Percentiles rank a stretch among this genome's conserved stretches.
These are phyloP conservation scores for Agrotis clavis DNA, from an alignment of 2,888 invertebrate species.

Conservation along the genomic window DNA sequence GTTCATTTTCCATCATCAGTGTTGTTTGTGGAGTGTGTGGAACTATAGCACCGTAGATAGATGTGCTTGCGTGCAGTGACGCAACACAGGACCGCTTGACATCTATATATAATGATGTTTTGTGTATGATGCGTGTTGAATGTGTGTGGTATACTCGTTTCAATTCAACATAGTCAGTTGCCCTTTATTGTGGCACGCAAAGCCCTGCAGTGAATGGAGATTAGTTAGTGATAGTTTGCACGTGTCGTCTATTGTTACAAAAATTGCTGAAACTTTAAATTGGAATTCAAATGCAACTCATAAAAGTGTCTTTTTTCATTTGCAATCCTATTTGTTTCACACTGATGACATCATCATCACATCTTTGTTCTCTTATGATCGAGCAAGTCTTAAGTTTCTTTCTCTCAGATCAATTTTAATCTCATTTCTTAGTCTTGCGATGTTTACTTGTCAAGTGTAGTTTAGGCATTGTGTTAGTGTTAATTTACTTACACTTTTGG, in stretches of 20 bases:
- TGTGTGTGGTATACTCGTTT: constrained; percentile 48
- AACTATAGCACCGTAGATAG: constrained; percentile 73
- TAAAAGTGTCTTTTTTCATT: background rate
- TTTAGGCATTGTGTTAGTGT: background rate
- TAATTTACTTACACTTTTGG: background rate
- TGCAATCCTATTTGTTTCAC: background rate
- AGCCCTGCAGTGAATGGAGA: background rate
- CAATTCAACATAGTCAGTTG: constrained; percentile 41
- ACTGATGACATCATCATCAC: background rate
- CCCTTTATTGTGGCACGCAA: constrained; percentile 20
- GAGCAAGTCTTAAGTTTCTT: background rate
- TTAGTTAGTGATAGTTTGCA: background rate
- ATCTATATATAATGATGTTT: constrained; percentile 63
- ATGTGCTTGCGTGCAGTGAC: constrained; percentile 78
- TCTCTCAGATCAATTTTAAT: too few species aligned
- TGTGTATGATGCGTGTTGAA: constrained; percentile 46
- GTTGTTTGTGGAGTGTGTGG: constrained; percentile 40
- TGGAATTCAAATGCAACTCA: background rate
- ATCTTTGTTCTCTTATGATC: too few species aligned
- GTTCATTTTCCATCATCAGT: constrained; percentile 55
- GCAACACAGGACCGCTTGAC: constrained; percentile 76
- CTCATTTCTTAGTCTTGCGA: background rate
- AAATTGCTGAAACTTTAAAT: constrained; percentile 8
- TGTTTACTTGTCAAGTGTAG: background rate
- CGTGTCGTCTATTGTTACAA: background rate